Base-by-base conservation (phyloP, 2,888 invertebrate genomes). In the Polylopha cassiicola region DNA sequence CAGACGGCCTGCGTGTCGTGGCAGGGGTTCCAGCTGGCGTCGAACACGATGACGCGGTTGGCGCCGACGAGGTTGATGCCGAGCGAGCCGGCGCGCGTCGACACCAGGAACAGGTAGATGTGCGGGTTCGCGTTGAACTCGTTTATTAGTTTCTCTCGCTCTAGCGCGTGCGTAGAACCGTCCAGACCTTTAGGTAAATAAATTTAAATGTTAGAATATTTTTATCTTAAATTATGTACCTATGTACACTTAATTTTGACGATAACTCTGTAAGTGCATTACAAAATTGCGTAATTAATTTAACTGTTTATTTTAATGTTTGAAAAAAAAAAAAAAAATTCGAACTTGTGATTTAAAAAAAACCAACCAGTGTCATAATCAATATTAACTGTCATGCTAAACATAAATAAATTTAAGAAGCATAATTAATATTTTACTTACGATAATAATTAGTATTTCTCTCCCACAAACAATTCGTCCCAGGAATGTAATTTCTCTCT, bases 1-100 rank as follows among this genome's bases (percentile, higher is more conserved):
- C 99, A 99, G 7, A 99, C 98, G 16, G 99, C 99, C 85, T 97
- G 97, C 0, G 96, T 95, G 67, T 98, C 98, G 64, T 99, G 99
- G 66, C 99, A 99, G 1, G 99, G 99, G 85, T 99, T 99, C 98
- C 99, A 99, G 21, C 97, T 97, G 7, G 99, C 98, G 73, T 99
- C 99, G 63, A 99, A 93, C 30, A 99, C 97, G 23, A 98, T 93
- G 3, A 99, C 99, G 17, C 99, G 89, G 78, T 98, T 99, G 0
- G 99, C 99, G 8, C 98, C 98, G 10, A 98, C 95, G 47, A 99
- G 88, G 84, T 99, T 99, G 50, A 99, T 98, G 4, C 99, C 99
- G 17, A 98, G 84, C 7, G 97, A 98, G 1, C 98, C 98, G 20
- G 98, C 98, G 54, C 97, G 89, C 1, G 99, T 99, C 1, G 98